Evolutionary conservation across 2,888 invertebrate genomes (phyloP), one percentile per base, ranked within the genome.

Genomic region (Phorcus lineatus): DNA sequence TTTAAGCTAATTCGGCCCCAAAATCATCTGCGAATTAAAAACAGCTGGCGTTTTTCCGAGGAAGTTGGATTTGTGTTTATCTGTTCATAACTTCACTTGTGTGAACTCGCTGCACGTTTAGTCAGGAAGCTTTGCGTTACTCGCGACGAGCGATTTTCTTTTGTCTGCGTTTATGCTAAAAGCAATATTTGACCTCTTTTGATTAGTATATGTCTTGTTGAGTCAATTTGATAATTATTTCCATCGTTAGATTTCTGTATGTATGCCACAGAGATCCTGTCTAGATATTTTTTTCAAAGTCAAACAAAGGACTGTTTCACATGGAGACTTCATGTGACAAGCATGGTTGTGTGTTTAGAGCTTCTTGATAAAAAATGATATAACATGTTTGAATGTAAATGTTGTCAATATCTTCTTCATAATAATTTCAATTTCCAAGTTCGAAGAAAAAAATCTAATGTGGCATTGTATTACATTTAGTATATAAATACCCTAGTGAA

Each of bases 21-120:
- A 70, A 13, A 76, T 76, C 36, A 76, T 76, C 76, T 76, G 76
- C 76, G 76, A 76, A 76, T 76, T 76, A 76, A 76, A 76, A 76
- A 76, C 55, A 76, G 76, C 76, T 76, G 53, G 76, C 70, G 70
- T 70, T 70, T 47, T 70, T 70, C 70, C 31, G 70, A 36, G 40
- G 31, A 19, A 31, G 13, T 70, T 62, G 28, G 70, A 36, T 70
- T 70, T 70, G 70, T 70, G 70, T 70, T 70, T 70, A 70, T 70
- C 70, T 19, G 70, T 70, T 36, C 70, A 70, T 36, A 70, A 70
- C 70, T 70, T 36, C 70, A 70, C 70, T 70, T 70, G 70, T 70
- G 70, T 70, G 70, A 70, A 70, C 70, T 70, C 70, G 70, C 70
- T 70, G 28, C 40, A 70, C 36, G 70, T 70, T 36, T 36, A 36